These are phyloP conservation scores for Sinotaia quadrata DNA, from an alignment of 2,888 invertebrate genomes.

Conservation along the genomic window DNA sequence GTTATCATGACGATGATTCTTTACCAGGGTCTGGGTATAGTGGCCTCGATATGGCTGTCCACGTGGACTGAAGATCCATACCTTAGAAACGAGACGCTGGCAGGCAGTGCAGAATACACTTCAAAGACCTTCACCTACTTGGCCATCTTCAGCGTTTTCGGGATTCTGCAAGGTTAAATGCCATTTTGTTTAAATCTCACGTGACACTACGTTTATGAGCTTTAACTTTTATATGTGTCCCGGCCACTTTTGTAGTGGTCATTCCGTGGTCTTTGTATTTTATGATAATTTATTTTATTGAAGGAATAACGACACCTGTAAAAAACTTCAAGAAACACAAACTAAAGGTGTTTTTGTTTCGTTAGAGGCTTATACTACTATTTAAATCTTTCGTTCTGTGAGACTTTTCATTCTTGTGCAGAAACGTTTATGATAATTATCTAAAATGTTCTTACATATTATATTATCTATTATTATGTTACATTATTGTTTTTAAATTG, in stretches of 20 bases:
- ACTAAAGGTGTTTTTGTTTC: no score
- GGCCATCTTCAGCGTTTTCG: constrained; percentile 71
- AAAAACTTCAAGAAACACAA: no score
- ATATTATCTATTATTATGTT: no score
- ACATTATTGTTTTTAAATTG: not conserved
- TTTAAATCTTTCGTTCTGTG: no score
- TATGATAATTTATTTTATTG: no score
- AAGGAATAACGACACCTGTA: no score
- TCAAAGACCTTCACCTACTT: constrained; percentile 64
- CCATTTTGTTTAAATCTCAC: no score
- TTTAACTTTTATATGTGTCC: no score
- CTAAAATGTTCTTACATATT: not conserved
- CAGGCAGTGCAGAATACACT: constrained; percentile 42
- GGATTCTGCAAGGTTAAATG: constrained; percentile 57
- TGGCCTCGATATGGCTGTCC: constrained; percentile 56
- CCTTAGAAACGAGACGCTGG: constrained; percentile 43
- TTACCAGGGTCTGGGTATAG: constrained; percentile 33
- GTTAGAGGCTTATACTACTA: no score
- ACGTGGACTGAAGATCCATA: constrained; percentile 60
- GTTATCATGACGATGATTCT: constrained; percentile 27
- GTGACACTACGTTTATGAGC: no score
- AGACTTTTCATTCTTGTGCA: not conserved
- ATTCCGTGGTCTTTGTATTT: no score
- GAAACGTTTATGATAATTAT: not conserved
- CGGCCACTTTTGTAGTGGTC: no score